Evolutionary conservation across 2,113 vertebrate species (phyloP).

Genomic region (Laticauda laticaudata): DNA sequence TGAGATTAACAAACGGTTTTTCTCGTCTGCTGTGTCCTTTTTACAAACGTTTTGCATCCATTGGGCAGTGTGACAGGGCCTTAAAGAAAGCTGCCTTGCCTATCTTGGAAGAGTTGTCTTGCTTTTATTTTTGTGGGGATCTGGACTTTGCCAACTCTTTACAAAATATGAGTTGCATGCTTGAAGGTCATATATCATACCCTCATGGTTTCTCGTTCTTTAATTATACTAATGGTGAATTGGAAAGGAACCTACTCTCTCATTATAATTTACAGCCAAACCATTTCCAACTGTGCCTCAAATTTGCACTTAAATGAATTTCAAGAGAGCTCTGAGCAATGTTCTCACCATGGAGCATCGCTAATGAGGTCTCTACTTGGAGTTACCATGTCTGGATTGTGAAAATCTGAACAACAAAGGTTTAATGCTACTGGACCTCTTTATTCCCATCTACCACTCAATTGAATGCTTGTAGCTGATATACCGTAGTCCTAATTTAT

Average conservation of each 20-base stretch:
- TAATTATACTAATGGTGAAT: constrained; percentile 36
- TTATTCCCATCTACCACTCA: not conserved
- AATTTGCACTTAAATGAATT: constrained; percentile 21
- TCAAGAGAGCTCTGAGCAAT: not conserved
- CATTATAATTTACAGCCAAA: not conserved
- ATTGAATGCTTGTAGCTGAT: not conserved
- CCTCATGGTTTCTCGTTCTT: constrained; percentile 3
- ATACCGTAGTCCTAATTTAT: not conserved
- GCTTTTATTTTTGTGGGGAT: not conserved
- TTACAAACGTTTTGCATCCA: too few relatives aligned
- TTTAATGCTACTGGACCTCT: not conserved
- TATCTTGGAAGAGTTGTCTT: not conserved
- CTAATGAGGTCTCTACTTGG: not conserved
- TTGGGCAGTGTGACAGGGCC: too few relatives aligned
- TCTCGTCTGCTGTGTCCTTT: too few relatives aligned
- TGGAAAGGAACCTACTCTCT: not conserved
- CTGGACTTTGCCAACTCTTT: not conserved
- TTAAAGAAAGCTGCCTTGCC: not conserved
- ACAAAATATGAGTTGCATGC: not conserved
- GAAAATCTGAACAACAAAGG: not conserved
- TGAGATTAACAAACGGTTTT: too few relatives aligned
- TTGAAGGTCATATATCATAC: not conserved
- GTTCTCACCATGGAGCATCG: not conserved
- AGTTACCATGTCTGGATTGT: not conserved
- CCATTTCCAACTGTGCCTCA: not conserved